These are phyloP conservation scores for Himalopsyche anomala DNA, from an alignment of 2,888 invertebrate genomes.

Conservation along the genomic window DNA sequence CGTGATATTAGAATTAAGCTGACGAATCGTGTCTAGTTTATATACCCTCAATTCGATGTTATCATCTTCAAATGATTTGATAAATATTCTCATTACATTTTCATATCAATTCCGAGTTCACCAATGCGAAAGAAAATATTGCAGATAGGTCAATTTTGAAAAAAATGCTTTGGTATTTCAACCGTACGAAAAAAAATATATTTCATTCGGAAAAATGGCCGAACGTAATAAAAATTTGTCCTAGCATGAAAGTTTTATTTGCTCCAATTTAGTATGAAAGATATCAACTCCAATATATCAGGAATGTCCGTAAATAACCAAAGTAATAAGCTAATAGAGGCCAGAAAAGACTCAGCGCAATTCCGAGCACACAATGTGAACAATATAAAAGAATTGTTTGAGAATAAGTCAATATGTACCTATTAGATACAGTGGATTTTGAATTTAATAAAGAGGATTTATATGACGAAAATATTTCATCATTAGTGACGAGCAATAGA, in stretches of 20 bases:
- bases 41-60: no score
- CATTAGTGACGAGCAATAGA: no score
- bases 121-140: not conserved
- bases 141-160: conserved; percentile 15
- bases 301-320: conserved; percentile 60
- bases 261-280: conserved; percentile 32
- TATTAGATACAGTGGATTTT: not conserved
- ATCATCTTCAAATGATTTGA: no score
- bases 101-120: not conserved
- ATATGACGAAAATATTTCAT: not conserved
- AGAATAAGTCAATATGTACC: conserved; percentile 6
- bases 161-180: conserved; percentile 20
- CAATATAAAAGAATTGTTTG: conserved; percentile 8
- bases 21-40: no score
- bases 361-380: not conserved
- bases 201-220: conserved; percentile 30
- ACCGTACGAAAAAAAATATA: conserved; percentile 9
- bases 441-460: not conserved
- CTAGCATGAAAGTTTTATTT: conserved; percentile 28
- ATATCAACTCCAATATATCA: conserved; percentile 55
- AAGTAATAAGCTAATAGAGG: conserved; percentile 65
- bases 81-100: not conserved
- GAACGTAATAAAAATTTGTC: conserved; percentile 31
- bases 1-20: no score
- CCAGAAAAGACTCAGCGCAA: conserved; percentile 20